phyloP scores from a whole-genome alignment of 2,113 vertebrate genomes.

The Syngnathus typhle region DNA sequence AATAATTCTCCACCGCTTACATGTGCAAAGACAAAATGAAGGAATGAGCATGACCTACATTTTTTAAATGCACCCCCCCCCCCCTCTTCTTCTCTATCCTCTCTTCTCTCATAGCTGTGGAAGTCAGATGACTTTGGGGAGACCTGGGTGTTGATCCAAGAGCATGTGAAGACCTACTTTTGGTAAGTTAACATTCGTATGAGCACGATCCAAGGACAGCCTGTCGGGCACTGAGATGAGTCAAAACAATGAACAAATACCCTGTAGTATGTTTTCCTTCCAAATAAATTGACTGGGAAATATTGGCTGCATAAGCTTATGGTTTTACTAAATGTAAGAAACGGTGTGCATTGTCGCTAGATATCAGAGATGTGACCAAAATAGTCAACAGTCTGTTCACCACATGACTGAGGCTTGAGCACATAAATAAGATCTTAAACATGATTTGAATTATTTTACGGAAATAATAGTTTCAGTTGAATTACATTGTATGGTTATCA shows the following conservation, averaged over 20 bases:
- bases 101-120: slow-evolving; percentile 79
- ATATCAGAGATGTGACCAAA: not conserved
- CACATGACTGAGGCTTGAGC: not conserved
- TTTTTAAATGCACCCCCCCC: slow-evolving; percentile 40
- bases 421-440: not conserved
- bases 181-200: slow-evolving; percentile 74
- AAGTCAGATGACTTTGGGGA: slow-evolving; percentile 96
- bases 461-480: not conserved
- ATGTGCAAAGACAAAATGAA: slow-evolving; percentile 37
- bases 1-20: slow-evolving; percentile 21
- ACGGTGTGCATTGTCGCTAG: not conserved
- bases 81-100: not conserved
- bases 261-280: not conserved
- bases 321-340: slow-evolving; percentile 3
- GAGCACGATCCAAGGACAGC: not conserved
- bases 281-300: not conserved
- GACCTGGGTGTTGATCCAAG: slow-evolving; percentile 97
- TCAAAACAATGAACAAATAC: not conserved
- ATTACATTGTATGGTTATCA: not conserved
- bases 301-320: not conserved
- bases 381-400: not conserved
- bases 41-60: slow-evolving; percentile 60
- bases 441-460: not conserved
- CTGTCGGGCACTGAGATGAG: not conserved
- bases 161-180: slow-evolving; percentile 92